phyloP scores from a whole-genome alignment of 2,113 vertebrate genomes.

The Struthidea cinerea region DNA sequence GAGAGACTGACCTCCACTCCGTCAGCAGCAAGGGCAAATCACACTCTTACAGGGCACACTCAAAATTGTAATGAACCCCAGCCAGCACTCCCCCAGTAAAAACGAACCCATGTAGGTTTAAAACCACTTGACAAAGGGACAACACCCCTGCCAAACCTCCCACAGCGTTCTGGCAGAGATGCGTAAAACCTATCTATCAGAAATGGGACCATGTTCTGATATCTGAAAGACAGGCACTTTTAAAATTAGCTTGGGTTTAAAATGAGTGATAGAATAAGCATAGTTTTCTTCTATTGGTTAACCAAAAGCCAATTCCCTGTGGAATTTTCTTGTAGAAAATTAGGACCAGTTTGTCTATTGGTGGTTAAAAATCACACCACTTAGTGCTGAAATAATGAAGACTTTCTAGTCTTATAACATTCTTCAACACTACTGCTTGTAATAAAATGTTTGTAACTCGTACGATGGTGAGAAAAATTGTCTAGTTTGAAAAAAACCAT shows the following conservation, averaged over 20 bases:
- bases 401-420: background rate
- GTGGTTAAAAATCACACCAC: background rate
- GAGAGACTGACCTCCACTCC: accelerated
- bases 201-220: background rate
- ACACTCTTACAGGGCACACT: background rate
- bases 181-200: background rate
- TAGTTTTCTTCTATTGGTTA: background rate
- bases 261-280: background rate
- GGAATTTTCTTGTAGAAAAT: background rate
- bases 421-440: background rate
- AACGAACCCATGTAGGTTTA: background rate
- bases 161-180: background rate
- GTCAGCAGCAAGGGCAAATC: background rate
- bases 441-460: background rate
- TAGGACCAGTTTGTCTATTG: background rate
- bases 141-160: background rate
- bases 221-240: background rate
- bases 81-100: background rate
- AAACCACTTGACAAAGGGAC: background rate
- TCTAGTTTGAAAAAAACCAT: background rate
- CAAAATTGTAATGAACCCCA: background rate
- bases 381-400: background rate
- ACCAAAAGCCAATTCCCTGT: background rate
- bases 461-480: background rate
- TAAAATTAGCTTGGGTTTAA: background rate